Percentiles rank a stretch among this genome's conserved stretches.
These are phyloP conservation scores for Apotomis turbidana DNA, from an alignment of 2,888 invertebrate genomes.

Conservation along the genomic window DNA sequence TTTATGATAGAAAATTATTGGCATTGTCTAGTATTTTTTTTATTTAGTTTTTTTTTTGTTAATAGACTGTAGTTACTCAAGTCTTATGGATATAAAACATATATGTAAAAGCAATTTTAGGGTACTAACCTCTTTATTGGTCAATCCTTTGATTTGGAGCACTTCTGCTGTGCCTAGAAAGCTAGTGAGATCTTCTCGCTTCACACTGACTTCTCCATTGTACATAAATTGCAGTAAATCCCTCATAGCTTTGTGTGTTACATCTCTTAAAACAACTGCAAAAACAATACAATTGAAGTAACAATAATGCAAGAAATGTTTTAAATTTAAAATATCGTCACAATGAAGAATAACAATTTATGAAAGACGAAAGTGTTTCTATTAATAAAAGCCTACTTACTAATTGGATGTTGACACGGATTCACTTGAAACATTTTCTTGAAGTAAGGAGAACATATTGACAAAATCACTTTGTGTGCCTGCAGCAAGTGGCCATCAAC, in stretches of 20 bases:
- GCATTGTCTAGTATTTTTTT: no score
- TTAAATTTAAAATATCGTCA: background rate
- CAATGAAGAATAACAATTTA: background rate
- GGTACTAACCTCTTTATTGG: slow-evolving; percentile 77
- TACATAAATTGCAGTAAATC: slow-evolving; percentile 91
- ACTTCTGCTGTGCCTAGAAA: slow-evolving; percentile 89
- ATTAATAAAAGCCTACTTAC: slow-evolving; percentile 57
- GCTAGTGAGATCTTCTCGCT: slow-evolving; percentile 88
- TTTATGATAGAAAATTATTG: no score
- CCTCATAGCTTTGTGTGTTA: slow-evolving; percentile 87
- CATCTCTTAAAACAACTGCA: slow-evolving; percentile 88
- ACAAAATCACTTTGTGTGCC: slow-evolving; percentile 88
- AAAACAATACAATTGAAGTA: slow-evolving; percentile 13
- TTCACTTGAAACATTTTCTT: slow-evolving; percentile 87
- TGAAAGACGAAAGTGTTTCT: background rate
- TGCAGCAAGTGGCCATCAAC: slow-evolving; percentile 87
- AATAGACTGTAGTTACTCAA: no score
- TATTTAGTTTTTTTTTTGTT: no score
- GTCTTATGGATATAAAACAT: background rate
- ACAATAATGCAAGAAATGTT: background rate
- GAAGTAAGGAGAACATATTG: slow-evolving; percentile 89
- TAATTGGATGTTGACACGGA: slow-evolving; percentile 87
- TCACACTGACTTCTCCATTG: slow-evolving; percentile 89
- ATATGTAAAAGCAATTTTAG: background rate
- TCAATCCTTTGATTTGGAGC: slow-evolving; percentile 89